Evolutionary conservation across 1,140 invertebrate genomes (phyloP).

Genomic region (Epicauta chinensis): DNA sequence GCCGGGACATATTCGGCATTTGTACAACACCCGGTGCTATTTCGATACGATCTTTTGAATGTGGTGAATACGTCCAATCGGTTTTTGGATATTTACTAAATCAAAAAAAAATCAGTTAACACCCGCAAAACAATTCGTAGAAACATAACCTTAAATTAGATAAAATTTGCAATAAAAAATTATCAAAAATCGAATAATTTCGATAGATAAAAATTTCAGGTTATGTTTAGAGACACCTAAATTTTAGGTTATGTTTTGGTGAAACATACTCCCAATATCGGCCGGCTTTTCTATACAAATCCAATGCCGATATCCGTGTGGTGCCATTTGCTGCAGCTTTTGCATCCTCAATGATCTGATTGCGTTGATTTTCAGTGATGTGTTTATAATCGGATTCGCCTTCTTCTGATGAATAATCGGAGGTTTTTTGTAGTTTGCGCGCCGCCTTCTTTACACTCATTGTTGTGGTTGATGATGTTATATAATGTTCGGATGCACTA

Average conservation of each 20-base stretch:
- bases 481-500: neutral
- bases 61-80: slow-evolving; percentile 71
- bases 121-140: too few relatives aligned
- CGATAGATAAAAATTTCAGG: too few relatives aligned
- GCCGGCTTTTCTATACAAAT: slow-evolving; percentile 55
- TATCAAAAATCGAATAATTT: too few relatives aligned
- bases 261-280: slow-evolving; percentile 62
- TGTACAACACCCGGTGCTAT: slow-evolving; percentile 68
- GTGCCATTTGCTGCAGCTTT: slow-evolving; percentile 19
- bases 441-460: neutral
- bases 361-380: slow-evolving; percentile 28
- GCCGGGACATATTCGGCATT: slow-evolving; percentile 76
- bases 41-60: slow-evolving; percentile 68
- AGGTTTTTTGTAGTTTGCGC: slow-evolving; percentile 34
- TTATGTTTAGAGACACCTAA: neutral
- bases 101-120: too few relatives aligned
- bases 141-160: too few relatives aligned
- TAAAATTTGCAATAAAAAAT: too few relatives aligned
- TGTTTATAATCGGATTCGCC: slow-evolving; percentile 34
- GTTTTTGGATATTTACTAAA: slow-evolving; percentile 70
- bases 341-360: slow-evolving; percentile 32
- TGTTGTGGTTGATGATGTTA: neutral
- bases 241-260: neutral
- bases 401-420: slow-evolving; percentile 50
- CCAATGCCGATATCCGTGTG: slow-evolving; percentile 30